Evolutionary conservation across 2,888 invertebrate genomes (phyloP), one percentile per base, ranked within the genome.

Genomic region (Thymelicus acteon): DNA sequence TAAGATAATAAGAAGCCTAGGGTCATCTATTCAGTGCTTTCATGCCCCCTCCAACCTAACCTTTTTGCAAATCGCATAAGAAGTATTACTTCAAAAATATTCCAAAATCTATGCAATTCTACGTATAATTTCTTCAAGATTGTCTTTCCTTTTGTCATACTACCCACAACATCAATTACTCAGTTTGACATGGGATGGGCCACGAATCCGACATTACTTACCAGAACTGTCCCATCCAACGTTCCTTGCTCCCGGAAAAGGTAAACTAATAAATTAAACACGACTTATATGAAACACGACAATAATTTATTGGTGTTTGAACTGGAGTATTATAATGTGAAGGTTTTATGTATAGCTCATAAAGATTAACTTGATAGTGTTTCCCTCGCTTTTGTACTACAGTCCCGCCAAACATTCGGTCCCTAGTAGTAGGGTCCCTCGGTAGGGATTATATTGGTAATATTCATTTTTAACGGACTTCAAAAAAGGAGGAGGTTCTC

Each of bases 231-330:
- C 61, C 61, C 67, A 68, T 60, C n/a, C 44, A 52, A 52, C 15
- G 24, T 47, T 62, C 63, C 49, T 49, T 49, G 49, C 44, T 44
- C 44, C 44, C 10, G 15, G 61, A 44, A 60, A 68, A 61, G 61
- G 67, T 52, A 52, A 54, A 61, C 67, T 54, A 68, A 68, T 68
- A 68, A 68, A 68, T 68, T 68, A 54, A 68, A 54, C 66, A 39
- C 67, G 61, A 52, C 67, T 44, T 61, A 54, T 68, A 49, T 67
- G 49, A 39, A 24, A 24, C 40, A 60, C n/a, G n/a, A 31, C 67
- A 61, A 60, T 60, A 58, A 58, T 61, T 61, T 60, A 19, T 13
- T 19, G 49, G 49, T 62, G 24, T 61, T 61, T 31, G 47, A 39
- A 15, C 15, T 44, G 8, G 12, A 44, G 44, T 12, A 44, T 12